Conservation (phyloP, 2,888 invertebrate genomes). For the Pollenia angustigena region DNA sequence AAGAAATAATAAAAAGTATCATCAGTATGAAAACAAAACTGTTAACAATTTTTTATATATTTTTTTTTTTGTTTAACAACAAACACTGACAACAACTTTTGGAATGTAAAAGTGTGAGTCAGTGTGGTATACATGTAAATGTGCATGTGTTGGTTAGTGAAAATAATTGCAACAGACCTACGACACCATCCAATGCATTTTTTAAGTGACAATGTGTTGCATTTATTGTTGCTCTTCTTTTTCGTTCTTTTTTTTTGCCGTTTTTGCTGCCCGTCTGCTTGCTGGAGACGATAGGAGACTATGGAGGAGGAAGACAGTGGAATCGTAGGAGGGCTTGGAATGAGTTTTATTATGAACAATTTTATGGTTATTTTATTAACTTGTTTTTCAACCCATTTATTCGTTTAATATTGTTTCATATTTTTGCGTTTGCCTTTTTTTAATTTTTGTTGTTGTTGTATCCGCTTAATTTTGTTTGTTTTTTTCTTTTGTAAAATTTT, state of each 20-base stretch:
- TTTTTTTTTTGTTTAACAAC: slow-evolving; percentile 1
- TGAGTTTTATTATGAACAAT: slow-evolving; percentile 67
- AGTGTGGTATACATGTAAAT: not conserved
- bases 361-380: slow-evolving; percentile 73
- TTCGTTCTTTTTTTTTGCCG: not conserved
- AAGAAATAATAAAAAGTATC: slow-evolving; percentile 32
- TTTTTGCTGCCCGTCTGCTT: slow-evolving; percentile 2
- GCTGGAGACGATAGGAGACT: slow-evolving; percentile 2
- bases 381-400: slow-evolving; percentile 72
- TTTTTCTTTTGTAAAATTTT: slow-evolving; percentile 28
- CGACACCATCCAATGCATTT: slow-evolving; percentile 51
- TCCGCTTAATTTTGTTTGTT: slow-evolving; percentile 1
- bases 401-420: slow-evolving; percentile 56
- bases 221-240: slow-evolving; percentile 27
- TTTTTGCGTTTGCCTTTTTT: slow-evolving; percentile 20
- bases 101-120: not conserved
- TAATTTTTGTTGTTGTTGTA: slow-evolving; percentile 4
- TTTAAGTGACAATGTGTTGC: slow-evolving; percentile 62
- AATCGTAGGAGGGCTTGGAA: slow-evolving; percentile 12
- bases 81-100: slow-evolving; percentile 21
- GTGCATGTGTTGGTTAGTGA: not conserved
- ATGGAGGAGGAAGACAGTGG: not conserved
- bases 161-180: slow-evolving; percentile 49
- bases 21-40: slow-evolving; percentile 45
- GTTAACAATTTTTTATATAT: slow-evolving; percentile 20